phyloP scores from a whole-genome alignment of 2,113 vertebrate species.

The Pan paniscus region DNA sequence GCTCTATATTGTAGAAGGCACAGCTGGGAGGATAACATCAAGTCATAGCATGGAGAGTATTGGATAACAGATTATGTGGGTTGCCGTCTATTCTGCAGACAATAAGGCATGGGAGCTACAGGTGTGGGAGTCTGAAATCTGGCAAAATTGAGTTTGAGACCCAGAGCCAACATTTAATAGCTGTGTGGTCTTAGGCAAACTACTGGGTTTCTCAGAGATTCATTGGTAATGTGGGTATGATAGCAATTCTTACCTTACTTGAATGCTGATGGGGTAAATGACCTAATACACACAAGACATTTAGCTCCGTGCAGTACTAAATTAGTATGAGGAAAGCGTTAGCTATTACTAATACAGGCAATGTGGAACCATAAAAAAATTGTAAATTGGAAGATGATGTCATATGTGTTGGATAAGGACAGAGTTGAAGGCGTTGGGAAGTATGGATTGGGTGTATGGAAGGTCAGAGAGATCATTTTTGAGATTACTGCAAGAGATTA shows the following conservation, averaged over 20 bases:
- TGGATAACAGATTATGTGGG: not conserved
- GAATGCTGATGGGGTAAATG: not conserved
- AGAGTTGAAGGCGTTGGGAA: not conserved
- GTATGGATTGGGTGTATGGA: not conserved
- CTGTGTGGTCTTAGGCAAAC: not conserved
- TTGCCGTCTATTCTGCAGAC: not conserved
- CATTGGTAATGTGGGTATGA: not conserved
- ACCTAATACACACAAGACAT: not conserved
- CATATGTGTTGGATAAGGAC: not conserved
- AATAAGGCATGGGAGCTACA: not conserved
- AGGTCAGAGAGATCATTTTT: not conserved
- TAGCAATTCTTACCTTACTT: not conserved
- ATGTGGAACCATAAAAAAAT: not conserved
- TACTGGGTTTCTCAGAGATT: not conserved
- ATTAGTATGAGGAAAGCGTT: not conserved
- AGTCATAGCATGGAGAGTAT: not conserved
- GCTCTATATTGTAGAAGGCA: not conserved
- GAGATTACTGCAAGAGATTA: not conserved
- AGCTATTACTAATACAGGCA: not conserved
- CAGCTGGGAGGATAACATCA: not conserved
- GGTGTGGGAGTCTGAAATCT: not conserved
- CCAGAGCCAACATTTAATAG: not conserved
- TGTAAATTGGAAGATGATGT: not conserved
- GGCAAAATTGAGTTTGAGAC: not conserved
- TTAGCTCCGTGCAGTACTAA: not conserved